Evolutionary conservation across 2,113 vertebrate genomes (phyloP), one percentile per base, ranked within the genome.

Genomic region (Lota lota): DNA sequence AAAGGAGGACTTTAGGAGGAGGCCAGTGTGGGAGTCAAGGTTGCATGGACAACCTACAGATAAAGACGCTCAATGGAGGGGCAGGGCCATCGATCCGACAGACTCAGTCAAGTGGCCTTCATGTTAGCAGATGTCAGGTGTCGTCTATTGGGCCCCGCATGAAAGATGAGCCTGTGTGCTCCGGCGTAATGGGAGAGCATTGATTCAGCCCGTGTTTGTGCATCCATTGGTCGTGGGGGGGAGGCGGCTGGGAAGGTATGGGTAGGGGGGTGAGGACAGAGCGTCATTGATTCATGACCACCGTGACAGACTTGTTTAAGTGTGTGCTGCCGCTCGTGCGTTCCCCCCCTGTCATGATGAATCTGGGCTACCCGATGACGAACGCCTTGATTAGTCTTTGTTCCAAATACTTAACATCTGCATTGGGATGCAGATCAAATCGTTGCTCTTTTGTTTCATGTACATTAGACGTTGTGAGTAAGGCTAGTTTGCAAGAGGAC

Each of bases 81-180:
- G 18, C 68, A 20, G 62, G 57, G 69, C 53, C 79, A 89, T 86
- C 83, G 86, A 89, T 86, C 72, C 67, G 56, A 74, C 76, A 10
- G 77, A 76, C 83, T 73, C 79, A 80, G 75, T 88, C 87, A 85
- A 88, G 85, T 88, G 83, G 75, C 83, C 76, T 83, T 79, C 85
- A 78, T 89, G 86, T 91, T 85, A 88, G 87, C 88, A 87, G 87
- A 88, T 89, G 90, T 89, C 87, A 85, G 82, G 81, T 86, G 87
- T 87, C 88, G 78, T 83, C 78, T 77, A 79, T 85, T 85, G 79
- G 40, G 82, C 75, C 61, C 14, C 19, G 81, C 71, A 77, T 88
- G 90, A 89, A 89, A 88, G 87, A 90, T 81, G 90, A 88, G 83
- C 74, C 64, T 80, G 80, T 85, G 80, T 81, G 28, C 28, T 87